phyloP scores from a whole-genome alignment of 2,113 vertebrate species.

The Odocoileus hemionus region DNA sequence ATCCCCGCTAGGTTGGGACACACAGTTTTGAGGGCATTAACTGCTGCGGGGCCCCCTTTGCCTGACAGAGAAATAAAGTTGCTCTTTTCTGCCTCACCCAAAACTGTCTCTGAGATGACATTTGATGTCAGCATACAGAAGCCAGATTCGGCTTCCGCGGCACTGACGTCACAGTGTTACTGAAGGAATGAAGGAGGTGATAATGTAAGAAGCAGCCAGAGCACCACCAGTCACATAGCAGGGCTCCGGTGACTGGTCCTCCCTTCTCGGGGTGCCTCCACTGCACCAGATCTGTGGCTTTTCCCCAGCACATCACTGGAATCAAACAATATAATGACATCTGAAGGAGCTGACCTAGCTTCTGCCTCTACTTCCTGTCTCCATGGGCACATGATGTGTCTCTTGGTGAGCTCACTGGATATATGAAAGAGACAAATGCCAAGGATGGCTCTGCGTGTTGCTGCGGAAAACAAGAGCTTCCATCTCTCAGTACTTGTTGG shows the following conservation, averaged over 20 bases:
- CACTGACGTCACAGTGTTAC: accelerated
- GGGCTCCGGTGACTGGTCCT: too few species aligned
- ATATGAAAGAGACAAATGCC: accelerated
- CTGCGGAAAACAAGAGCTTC: neutral
- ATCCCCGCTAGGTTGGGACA: neutral
- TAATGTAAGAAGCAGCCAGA: accelerated
- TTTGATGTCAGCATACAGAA: neutral
- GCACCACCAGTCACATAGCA: neutral
- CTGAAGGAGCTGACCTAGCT: accelerated
- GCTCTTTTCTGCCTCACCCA: neutral
- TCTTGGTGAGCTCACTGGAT: accelerated
- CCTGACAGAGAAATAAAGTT: neutral
- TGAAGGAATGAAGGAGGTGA: neutral
- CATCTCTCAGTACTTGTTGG: neutral
- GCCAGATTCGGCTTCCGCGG: neutral
- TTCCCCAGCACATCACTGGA: neutral
- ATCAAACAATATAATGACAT: accelerated
- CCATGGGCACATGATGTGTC: accelerated
- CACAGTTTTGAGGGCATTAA: neutral
- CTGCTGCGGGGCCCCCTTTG: neutral
- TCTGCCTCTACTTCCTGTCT: neutral
- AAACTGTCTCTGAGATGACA: neutral
- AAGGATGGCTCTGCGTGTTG: accelerated
- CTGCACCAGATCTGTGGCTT: accelerated
- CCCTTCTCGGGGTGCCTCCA: too few species aligned